A percentile compares a stretch with the other conserved stretches of the same genome.
These are phyloP conservation scores for Nothobranchius furzeri DNA, from an alignment of 2,113 vertebrate species.

Conservation along the genomic window DNA sequence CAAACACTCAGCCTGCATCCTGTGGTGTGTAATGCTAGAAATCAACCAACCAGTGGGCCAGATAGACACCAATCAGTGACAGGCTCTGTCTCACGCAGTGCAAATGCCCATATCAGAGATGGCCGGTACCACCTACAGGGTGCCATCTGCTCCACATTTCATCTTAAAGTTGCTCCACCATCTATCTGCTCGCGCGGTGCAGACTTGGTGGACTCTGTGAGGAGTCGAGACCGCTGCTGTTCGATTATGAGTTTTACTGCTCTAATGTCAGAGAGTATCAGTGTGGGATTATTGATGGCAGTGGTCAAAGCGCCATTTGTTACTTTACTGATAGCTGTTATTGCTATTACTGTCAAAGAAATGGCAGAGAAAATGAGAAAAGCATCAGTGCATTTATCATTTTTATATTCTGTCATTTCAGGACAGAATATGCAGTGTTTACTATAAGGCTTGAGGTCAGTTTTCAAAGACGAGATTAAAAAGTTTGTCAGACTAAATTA, in stretches of 20 bases:
- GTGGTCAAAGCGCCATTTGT: background rate
- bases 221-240: background rate
- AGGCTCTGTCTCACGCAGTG: conserved; percentile 62
- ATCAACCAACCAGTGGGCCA: conserved; percentile 72
- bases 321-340: background rate
- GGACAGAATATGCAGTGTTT: too few species aligned
- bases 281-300: background rate
- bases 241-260: conserved; percentile 12
- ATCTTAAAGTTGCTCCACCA: conserved; percentile 44
- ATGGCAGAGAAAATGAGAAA: background rate
- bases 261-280: conserved; percentile 1
- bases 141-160: conserved; percentile 70
- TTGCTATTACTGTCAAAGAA: background rate
- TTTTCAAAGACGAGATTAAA: background rate
- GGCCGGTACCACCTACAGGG: conserved; percentile 56
- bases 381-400: background rate
- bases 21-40: conserved; percentile 51
- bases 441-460: too few species aligned
- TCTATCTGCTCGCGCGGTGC: conserved; percentile 28
- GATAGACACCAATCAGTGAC: conserved; percentile 68
- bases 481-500: background rate
- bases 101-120: conserved; percentile 57
- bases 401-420: too few species aligned
- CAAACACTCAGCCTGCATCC: conserved; percentile 48
- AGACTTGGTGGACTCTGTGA: conserved; percentile 35